Percentiles rank a stretch among this genome's conserved stretches.
Conservation (phyloP, 2,113 vertebrate genomes). For the Larimichthys polyactis region DNA sequence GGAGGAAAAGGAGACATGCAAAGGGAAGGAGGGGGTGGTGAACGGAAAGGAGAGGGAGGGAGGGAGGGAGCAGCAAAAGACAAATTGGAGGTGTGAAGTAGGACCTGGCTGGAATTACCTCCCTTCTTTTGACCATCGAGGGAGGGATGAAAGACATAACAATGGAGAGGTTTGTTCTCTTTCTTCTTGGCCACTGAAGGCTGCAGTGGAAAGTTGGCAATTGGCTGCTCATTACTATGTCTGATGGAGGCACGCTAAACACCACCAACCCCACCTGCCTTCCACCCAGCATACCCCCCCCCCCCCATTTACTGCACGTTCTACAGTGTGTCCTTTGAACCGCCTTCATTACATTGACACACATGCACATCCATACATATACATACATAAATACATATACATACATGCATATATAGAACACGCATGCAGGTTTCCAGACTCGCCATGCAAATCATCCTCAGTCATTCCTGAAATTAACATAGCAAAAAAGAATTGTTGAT, state of each 20-base stretch:
- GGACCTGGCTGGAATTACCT: constrained; percentile 69
- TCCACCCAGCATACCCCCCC: not conserved
- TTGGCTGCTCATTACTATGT: constrained; percentile 37
- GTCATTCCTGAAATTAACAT: not conserved
- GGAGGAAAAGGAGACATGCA: constrained; percentile 43
- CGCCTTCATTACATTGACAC: constrained; percentile 7
- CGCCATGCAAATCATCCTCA: not conserved
- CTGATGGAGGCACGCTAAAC: constrained; percentile 32
- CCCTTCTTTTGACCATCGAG: constrained; percentile 61
- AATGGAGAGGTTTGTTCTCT: constrained; percentile 61
- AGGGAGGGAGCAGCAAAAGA: constrained; percentile 62
- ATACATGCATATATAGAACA: not conserved
- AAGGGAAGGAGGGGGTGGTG: constrained; percentile 13
- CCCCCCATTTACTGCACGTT: not conserved
- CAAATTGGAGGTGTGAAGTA: constrained; percentile 77
- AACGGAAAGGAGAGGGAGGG: not conserved
- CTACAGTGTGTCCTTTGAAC: constrained; percentile 6
- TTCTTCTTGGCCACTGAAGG: constrained; percentile 42
- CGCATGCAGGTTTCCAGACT: not conserved
- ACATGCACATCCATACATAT: not conserved
- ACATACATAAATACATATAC: not conserved
- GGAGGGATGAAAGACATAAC: constrained; percentile 63
- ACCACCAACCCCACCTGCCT: not conserved
- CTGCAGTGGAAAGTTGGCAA: constrained; percentile 58
- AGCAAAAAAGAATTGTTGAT: not conserved